Evolutionary conservation across 2,797 vertebrate species (phyloP), one percentile per base, ranked within the genome.

Genomic region (Aphelocoma californica): DNA sequence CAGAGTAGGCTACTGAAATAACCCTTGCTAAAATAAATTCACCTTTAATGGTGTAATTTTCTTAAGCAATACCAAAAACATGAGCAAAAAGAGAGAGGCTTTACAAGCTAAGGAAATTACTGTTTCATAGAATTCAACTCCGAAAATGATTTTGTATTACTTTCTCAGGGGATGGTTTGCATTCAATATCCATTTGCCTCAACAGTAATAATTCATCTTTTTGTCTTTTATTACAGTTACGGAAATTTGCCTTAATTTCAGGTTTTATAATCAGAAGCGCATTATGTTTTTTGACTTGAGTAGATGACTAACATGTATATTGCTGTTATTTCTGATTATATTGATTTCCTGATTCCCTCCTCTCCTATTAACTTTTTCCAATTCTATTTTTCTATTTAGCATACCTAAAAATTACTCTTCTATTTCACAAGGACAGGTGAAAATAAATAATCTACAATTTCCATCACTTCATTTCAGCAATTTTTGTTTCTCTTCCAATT

Each of bases 381-480:
- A 40, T 53, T 81, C 61, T 40, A 16, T 85, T 82, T 78, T 36
- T 36, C 36, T 36, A 36, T 36, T 36, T 36, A 73, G 48, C 14
- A 73, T 32, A 71, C 36, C 48, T 92, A 82, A 86, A 94, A 90
- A 58, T 32, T 58, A 77, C 6, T 69, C 32, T 60, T 57, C 53
- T 73, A 50, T 51, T 92, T 93, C n/a, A 74, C 58, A 82, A 80
- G 25, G 34, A 84, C 40, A 77, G 47, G 26, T 64, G 24, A 80
- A 32, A 90, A 84, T 56, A 96, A 89, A 78, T 64, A 91, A 81
- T 70, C 64, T 47, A 61, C 38, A 67, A 57, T 86, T 92, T 80
- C 9, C 48, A 86, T 73, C 36, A 61, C 45, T 90, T 83, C 28
- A 67, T 56, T 80, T 84, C 58, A 84, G 34, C 34, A 70, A 57